Conservation (phyloP, 2,888 invertebrate species). For the Apamea epomidion region DNA sequence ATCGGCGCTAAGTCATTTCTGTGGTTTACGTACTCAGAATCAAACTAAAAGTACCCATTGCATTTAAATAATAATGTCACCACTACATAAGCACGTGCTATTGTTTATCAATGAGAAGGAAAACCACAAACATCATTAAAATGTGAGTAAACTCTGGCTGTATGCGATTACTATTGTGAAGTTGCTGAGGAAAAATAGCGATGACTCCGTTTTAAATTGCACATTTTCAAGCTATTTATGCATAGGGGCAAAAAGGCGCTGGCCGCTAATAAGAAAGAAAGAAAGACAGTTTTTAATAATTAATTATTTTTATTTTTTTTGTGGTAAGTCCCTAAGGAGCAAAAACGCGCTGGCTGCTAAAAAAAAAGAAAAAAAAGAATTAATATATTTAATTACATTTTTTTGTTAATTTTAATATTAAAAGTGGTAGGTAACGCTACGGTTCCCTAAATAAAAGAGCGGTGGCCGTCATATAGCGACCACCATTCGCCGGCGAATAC, state of each 20-base stretch:
- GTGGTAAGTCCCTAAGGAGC: too few species aligned
- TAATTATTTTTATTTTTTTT: too few species aligned
- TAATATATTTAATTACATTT: too few species aligned
- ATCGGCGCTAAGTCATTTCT: background rate
- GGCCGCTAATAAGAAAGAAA: too few species aligned
- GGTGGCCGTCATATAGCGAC: background rate
- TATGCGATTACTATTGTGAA: background rate
- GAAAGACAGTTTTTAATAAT: too few species aligned
- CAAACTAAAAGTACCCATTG: background rate
- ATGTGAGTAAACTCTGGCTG: background rate
- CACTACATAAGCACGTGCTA: slow-evolving; percentile 18
- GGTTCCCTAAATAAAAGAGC: background rate
- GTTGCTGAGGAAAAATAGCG: background rate
- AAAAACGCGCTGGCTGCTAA: too few species aligned
- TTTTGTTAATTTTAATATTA: too few species aligned
- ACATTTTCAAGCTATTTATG: background rate
- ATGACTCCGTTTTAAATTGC: background rate
- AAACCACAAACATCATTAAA: slow-evolving; percentile 34
- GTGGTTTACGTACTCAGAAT: background rate
- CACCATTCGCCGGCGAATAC: background rate
- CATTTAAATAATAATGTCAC: background rate
- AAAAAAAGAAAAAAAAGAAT: too few species aligned
- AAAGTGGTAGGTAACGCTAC: background rate
- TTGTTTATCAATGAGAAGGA: slow-evolving; percentile 29
- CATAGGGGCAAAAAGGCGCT: background rate